These are phyloP conservation scores for Microctenopoma lineatum DNA, from an alignment of 2,797 vertebrate species.

Conservation along the genomic window DNA sequence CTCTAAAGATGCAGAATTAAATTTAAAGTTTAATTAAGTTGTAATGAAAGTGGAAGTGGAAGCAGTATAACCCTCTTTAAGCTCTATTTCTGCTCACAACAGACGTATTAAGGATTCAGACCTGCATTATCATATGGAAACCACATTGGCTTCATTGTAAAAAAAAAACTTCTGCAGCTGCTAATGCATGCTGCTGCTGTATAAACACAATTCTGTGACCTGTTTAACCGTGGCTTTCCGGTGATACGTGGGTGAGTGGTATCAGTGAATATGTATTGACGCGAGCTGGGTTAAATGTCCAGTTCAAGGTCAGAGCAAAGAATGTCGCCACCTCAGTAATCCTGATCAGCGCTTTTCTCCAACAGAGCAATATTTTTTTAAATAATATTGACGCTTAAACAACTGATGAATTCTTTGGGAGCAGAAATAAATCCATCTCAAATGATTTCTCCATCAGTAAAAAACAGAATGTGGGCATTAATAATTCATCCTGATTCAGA, in stretches of 20 bases:
- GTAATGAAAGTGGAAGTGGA: slow-evolving; percentile 67
- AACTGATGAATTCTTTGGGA: slow-evolving; percentile 78
- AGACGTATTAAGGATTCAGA: slow-evolving; percentile 45
- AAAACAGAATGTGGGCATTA: slow-evolving; percentile 80
- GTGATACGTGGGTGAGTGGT: slow-evolving; percentile 24
- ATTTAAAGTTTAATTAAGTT: slow-evolving; percentile 76
- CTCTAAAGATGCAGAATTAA: slow-evolving; percentile 71
- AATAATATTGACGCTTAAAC: slow-evolving; percentile 80
- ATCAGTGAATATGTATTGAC: slow-evolving; percentile 69
- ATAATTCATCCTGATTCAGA: slow-evolving; percentile 81
- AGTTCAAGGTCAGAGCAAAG: slow-evolving; percentile 70
- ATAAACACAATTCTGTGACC: slow-evolving; percentile 16
- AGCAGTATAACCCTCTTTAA: slow-evolving; percentile 56
- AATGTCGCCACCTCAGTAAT: slow-evolving; percentile 56
- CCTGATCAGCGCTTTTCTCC: slow-evolving; percentile 57
- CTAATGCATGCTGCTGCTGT: slow-evolving; percentile 18
- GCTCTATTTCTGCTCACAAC: slow-evolving; percentile 50
- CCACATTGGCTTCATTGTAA: slow-evolving; percentile 7
- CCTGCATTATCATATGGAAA: slow-evolving; percentile 28
- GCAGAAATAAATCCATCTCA: slow-evolving; percentile 74
- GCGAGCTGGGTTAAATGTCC: slow-evolving; percentile 62
- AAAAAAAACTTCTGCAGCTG: slow-evolving; percentile 5
- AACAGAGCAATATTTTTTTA: slow-evolving; percentile 55
- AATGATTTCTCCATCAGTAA: slow-evolving; percentile 83
- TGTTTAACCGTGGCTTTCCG: slow-evolving; percentile 34